phyloP scores from a whole-genome alignment of 2,113 vertebrate genomes.

The Laterallus jamaicensis region DNA sequence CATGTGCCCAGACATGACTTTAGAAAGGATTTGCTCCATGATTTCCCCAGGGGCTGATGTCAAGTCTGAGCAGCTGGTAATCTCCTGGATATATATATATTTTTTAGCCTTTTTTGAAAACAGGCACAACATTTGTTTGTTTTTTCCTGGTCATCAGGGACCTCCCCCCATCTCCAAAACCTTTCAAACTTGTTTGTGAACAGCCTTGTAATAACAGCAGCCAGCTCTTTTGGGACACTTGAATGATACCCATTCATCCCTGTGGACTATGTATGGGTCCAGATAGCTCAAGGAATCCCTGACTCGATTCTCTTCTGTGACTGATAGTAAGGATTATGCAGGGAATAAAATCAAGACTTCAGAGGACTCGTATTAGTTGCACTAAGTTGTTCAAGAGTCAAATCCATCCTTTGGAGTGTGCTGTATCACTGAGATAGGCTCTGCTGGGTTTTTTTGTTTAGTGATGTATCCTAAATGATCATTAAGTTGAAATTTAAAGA shows the following conservation, averaged over 20 bases:
- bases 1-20: background rate
- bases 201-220: background rate
- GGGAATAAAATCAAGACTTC: background rate
- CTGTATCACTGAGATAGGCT: background rate
- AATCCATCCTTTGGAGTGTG: background rate
- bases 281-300: background rate
- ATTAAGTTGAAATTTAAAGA: background rate
- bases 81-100: background rate
- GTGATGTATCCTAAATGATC: background rate
- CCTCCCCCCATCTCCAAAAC: background rate
- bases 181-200: background rate
- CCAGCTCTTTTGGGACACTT: background rate
- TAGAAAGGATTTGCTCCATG: background rate
- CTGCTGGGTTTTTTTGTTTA: background rate
- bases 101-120: background rate
- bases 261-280: background rate
- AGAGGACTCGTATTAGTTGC: background rate
- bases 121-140: background rate
- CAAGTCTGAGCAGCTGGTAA: conserved; percentile 10
- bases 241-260: background rate
- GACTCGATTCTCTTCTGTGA: background rate
- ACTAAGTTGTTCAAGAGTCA: background rate
- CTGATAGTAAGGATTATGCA: background rate
- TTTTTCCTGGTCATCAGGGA: background rate
- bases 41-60: conserved; percentile 22